Conservation (phyloP, 2,797 vertebrate species). For the Numenius phaeopus region DNA sequence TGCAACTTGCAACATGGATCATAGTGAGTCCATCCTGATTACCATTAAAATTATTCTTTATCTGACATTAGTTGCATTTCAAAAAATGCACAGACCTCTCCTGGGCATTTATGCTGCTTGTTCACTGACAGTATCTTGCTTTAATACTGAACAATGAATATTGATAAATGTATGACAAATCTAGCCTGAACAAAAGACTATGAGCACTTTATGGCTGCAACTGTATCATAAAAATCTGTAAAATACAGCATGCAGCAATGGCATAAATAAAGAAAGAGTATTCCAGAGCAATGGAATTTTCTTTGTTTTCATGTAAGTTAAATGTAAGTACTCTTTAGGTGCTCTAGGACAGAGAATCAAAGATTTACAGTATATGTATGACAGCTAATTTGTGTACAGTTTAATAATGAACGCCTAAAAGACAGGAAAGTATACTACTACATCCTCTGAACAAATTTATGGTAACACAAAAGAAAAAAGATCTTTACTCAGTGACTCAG, state of each 20-base stretch:
- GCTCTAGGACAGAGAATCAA: background rate
- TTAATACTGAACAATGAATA: background rate
- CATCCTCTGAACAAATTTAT: background rate
- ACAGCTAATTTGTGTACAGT: conserved; percentile 24
- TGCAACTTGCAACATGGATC: background rate
- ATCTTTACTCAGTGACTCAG: background rate
- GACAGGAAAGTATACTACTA: background rate
- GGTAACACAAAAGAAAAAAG: background rate
- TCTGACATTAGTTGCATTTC: background rate
- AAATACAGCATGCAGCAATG: background rate
- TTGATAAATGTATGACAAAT: background rate
- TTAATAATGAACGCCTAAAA: background rate
- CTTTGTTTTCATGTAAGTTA: background rate
- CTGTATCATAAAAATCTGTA: background rate
- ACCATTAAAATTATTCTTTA: background rate
- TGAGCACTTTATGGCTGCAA: background rate
- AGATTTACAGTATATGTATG: background rate
- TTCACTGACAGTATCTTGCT: background rate
- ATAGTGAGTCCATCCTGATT: background rate
- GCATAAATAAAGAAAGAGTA: background rate
- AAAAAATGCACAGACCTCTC: background rate
- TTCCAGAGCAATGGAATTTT: background rate
- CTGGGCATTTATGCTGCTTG: background rate
- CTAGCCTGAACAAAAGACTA: background rate
- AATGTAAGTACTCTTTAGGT: background rate